Conservation (phyloP, 2,888 invertebrate genomes). For the Monochamus alternatus region DNA sequence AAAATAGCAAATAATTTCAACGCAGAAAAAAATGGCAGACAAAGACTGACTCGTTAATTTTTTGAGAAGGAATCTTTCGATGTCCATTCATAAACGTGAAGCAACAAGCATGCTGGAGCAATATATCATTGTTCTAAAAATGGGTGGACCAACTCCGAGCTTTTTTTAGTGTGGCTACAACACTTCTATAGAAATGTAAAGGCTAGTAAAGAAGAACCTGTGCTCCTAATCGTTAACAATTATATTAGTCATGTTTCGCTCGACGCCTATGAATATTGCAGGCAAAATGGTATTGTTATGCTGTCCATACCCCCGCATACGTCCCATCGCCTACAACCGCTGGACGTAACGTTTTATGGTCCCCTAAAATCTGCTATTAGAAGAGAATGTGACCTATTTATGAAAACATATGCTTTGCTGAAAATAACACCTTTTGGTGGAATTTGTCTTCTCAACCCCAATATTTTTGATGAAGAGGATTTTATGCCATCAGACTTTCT, state of each 20-base stretch:
- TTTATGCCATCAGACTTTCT: too few species aligned
- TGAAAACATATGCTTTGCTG: too few species aligned
- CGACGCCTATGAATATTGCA: background rate
- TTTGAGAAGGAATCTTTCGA: background rate
- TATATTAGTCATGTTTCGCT: background rate
- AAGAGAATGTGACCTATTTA: too few species aligned
- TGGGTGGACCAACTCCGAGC: background rate
- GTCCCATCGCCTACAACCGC: too few species aligned
- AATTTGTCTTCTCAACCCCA: too few species aligned
- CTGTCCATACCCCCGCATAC: too few species aligned
- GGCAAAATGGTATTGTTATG: background rate
- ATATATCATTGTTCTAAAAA: background rate
- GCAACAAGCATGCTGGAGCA: background rate
- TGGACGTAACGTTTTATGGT: too few species aligned
- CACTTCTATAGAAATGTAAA: background rate
- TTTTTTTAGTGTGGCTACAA: background rate
- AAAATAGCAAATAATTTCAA: background rate
- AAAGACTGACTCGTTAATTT: background rate
- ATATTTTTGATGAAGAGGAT: too few species aligned
- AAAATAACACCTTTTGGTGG: too few species aligned
- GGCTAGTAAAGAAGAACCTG: background rate
- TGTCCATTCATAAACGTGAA: background rate
- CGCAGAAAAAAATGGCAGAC: background rate
- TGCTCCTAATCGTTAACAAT: background rate
- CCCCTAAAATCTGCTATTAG: too few species aligned